Base-by-base conservation (phyloP, 2,888 invertebrate genomes). In the Mythimna ferrago region DNA sequence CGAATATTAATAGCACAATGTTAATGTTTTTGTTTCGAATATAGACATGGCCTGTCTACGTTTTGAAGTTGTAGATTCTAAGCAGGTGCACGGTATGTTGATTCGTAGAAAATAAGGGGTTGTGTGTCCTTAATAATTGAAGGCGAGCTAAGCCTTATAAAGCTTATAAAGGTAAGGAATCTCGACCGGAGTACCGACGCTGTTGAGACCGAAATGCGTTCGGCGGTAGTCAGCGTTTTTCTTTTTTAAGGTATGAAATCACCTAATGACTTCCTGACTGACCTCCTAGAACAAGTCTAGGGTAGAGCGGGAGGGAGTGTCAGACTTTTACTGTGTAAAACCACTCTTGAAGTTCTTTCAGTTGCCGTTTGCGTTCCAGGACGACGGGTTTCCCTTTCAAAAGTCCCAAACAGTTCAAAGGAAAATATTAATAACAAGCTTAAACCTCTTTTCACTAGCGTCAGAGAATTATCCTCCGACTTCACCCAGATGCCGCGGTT, bases 1-100 rank as follows among this genome's bases (percentile, higher is more conserved):
- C 63, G 67, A 86, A 86, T 85, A 66, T 78, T 84, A 84, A 84
- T 81, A 73, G 26, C 26, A 35, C 9, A 54, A 21, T 56, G 35
- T 84, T 41, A 75, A 75, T 83, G 75, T 76, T 75, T 61, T 66
- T 61, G 69, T 26, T 21, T n/a, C 63, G 14, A 64, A 81, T 66
- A 72, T 71, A 64, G 82, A 14, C 56, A 38, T 58, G 51, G n/a
- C n/a, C 1, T 61, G 64, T 66, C 57, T 60, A 38, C 35, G n/a
- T 11, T 11, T 21, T 26, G 14, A 10, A 44, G 57, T 63, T 58
- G 38, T 61, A 41, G 26, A 71, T 73, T 67, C 75, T 57, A 54
- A 66, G 48, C 63, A 56, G 66, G 26, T n/a, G 26, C 35, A 9
- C 10, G 38, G 7, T 53, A 5, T 64, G n/a, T 32, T 32, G 35